Percentiles rank a stretch among this genome's conserved stretches.
Conservation (phyloP, 92 coral and sea anemone genomes). For the Porites lobata region DNA sequence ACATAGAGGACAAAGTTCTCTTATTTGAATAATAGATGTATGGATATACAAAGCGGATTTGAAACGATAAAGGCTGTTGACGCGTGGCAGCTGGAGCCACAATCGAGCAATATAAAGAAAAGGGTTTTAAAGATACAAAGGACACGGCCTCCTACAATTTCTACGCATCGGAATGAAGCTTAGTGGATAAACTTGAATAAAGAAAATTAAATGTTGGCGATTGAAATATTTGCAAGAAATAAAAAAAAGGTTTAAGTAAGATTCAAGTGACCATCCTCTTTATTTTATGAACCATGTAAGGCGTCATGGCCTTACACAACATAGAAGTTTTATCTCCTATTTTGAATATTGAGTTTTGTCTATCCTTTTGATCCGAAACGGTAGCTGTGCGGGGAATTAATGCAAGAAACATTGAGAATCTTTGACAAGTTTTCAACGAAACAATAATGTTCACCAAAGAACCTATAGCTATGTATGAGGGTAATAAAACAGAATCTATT, state of each 20-base stretch:
- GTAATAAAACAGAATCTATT: not conserved
- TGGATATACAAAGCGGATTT: constrained; percentile 26
- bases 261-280: too few species aligned
- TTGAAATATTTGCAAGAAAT: too few species aligned
- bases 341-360: constrained; percentile 11
- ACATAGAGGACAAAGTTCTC: constrained; percentile 30
- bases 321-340: not conserved
- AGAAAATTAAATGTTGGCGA: not conserved
- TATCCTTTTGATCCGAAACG: constrained; percentile 3
- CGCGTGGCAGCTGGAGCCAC: constrained; percentile 56
- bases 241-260: too few species aligned
- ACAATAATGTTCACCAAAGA: not conserved
- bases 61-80: not conserved
- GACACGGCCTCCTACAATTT: not conserved
- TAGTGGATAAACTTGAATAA: not conserved
- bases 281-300: too few species aligned
- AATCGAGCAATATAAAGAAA: constrained; percentile 12
- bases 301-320: not conserved
- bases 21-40: constrained; percentile 39
- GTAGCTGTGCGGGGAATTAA: not conserved
- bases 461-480: not conserved
- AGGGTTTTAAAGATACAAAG: not conserved
- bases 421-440: not conserved
- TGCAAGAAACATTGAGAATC: not conserved
- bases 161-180: constrained; percentile 30